A percentile compares a stretch with the other conserved stretches of the same genome.
Evolutionary conservation across 2,797 vertebrate genomes (phyloP).

Genomic region (Coccyzus lansbergi): DNA sequence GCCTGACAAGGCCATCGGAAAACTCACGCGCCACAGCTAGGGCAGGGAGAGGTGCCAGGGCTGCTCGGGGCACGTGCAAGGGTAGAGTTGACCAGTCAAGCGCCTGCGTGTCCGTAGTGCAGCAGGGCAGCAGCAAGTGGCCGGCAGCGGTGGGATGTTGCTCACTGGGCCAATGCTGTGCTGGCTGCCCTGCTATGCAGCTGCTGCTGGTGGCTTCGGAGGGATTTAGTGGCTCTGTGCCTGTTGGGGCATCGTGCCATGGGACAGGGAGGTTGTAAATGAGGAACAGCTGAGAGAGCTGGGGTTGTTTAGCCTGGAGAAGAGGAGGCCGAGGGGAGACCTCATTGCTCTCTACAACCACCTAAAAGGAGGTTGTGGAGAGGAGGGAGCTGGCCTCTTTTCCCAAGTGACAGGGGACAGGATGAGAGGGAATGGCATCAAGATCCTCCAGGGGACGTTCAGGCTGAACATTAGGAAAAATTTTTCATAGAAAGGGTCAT

Average conservation of each 20-base stretch:
- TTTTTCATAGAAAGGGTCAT: no score
- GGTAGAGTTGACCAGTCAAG: neutral
- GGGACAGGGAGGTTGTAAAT: neutral
- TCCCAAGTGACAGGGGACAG: no score
- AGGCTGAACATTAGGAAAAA: no score
- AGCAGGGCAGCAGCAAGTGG: accelerated
- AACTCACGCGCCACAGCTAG: accelerated
- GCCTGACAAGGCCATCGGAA: conserved; percentile 46
- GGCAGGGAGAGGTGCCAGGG: neutral
- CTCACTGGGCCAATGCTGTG: accelerated
- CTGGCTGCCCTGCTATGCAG: neutral
- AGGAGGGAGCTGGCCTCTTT: no score
- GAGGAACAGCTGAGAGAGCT: no score
- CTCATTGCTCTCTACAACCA: no score
- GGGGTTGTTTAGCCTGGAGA: no score
- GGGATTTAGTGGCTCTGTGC: neutral
- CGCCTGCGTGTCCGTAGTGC: accelerated
- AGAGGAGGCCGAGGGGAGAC: no score
- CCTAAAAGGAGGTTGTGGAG: no score
- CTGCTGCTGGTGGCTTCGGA: neutral
- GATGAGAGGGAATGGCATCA: no score
- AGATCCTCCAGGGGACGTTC: no score
- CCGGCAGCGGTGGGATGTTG: accelerated
- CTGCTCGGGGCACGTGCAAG: neutral
- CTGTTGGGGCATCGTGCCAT: neutral